phyloP scores from a whole-genome alignment of 2,113 vertebrate species.

The Burhinus bistriatus region DNA sequence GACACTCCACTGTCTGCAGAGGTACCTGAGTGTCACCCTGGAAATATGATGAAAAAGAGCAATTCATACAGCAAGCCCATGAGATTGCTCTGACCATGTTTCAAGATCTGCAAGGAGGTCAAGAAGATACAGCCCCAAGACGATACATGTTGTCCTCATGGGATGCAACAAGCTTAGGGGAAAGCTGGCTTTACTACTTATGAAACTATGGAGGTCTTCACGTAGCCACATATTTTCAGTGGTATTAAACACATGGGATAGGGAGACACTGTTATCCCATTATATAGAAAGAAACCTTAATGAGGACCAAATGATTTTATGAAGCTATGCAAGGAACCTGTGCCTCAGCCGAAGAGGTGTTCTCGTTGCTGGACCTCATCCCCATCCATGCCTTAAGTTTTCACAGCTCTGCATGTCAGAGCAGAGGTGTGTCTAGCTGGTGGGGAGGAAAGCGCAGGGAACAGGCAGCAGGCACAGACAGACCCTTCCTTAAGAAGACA shows the following conservation, averaged over 20 bases:
- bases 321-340: neutral
- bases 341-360: neutral
- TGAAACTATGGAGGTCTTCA: neutral
- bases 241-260: neutral
- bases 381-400: neutral
- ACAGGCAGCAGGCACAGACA: neutral
- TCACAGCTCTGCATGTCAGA: neutral
- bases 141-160: neutral
- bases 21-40: neutral
- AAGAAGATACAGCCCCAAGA: neutral
- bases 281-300: neutral
- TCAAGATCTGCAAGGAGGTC: neutral
- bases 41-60: neutral
- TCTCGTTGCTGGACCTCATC: neutral
- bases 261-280: neutral
- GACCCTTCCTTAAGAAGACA: neutral
- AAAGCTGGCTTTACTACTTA: neutral
- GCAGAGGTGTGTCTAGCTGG: neutral
- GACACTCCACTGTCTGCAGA: neutral
- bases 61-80: neutral
- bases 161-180: neutral
- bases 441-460: neutral
- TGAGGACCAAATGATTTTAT: neutral
- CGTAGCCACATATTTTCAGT: accelerated
- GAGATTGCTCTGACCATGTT: neutral